Conservation (phyloP, 1,140 invertebrate species). For the Marisa cornuarietis region DNA sequence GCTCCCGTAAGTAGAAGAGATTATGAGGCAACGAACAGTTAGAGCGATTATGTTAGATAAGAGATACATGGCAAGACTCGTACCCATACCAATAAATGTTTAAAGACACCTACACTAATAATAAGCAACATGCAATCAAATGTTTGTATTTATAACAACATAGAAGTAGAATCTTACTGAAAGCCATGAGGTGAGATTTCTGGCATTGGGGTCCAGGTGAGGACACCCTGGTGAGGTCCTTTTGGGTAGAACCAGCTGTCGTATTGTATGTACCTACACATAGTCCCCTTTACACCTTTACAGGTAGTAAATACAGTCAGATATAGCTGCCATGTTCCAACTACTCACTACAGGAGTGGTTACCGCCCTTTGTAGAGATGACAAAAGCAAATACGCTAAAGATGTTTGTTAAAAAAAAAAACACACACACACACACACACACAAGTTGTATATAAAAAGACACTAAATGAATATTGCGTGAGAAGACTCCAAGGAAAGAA, state of each 20-base stretch:
- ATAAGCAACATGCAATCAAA: no score
- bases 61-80: no score
- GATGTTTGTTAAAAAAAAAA: no score
- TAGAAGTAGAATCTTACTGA: conserved; percentile 1
- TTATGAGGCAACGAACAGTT: no score
- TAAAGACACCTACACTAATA: no score
- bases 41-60: no score
- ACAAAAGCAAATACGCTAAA: not conserved
- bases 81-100: no score
- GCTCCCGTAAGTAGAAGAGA: no score
- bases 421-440: not conserved
- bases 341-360: not conserved
- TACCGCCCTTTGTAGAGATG: not conserved
- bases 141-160: no score
- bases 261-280: conserved; percentile 24
- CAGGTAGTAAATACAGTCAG: not conserved
- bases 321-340: not conserved
- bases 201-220: conserved; percentile 19
- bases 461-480: no score
- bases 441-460: not conserved
- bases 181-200: conserved; percentile 22
- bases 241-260: conserved; percentile 33
- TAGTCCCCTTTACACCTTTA: not conserved
- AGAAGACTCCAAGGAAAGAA: no score
- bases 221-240: conserved; percentile 15